Evolutionary conservation across 2,797 vertebrate genomes (phyloP).

Genomic region (Spizella passerina): DNA sequence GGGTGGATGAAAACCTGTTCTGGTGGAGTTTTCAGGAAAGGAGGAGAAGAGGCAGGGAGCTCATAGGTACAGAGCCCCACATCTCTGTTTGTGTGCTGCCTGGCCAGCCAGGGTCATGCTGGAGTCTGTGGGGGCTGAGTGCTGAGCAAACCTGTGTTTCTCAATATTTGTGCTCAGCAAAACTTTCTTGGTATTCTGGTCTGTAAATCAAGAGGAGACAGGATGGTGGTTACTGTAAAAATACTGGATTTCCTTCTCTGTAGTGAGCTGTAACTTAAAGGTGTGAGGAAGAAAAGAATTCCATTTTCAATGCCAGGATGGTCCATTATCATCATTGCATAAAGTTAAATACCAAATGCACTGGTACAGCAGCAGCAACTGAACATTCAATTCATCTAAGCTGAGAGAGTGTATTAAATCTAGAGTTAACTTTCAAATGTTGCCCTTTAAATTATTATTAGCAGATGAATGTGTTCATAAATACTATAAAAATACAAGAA

Average conservation of each 20-base stretch:
- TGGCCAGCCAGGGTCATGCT: neutral
- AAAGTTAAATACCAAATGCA: neutral
- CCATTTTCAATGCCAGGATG: neutral
- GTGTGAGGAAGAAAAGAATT: neutral
- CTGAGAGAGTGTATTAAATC: neutral
- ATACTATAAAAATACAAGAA: neutral
- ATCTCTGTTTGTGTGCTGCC: neutral
- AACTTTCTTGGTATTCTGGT: neutral
- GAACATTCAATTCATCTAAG: neutral
- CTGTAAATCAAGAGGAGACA: neutral
- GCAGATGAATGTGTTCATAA: neutral
- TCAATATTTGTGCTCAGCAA: neutral
- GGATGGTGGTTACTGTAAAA: neutral
- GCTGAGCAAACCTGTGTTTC: neutral
- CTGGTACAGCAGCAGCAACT: neutral
- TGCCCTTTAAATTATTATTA: neutral
- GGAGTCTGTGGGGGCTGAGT: fast-evolving
- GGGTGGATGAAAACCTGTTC: neutral
- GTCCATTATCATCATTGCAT: neutral
- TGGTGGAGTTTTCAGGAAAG: neutral
- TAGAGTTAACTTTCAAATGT: neutral
- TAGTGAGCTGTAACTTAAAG: neutral
- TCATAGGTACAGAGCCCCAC: fast-evolving
- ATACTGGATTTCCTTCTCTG: neutral
- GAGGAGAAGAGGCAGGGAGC: neutral